A percentile compares a stretch with the other conserved stretches of the same genome.
phyloP scores from a whole-genome alignment of 2,888 invertebrate species.

The Drosophila phalerata region DNA sequence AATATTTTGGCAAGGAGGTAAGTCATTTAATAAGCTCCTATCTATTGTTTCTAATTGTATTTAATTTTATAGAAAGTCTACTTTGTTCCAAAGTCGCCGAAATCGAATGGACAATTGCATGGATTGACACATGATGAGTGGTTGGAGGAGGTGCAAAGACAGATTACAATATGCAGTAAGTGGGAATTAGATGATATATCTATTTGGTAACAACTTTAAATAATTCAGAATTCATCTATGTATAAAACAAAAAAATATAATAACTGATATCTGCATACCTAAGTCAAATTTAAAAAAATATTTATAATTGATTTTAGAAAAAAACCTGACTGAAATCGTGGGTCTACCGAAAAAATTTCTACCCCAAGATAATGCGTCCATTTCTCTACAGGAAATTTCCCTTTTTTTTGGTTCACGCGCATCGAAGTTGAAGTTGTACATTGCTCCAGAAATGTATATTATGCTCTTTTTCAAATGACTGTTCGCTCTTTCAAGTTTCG shows the following conservation, averaged over 20 bases:
- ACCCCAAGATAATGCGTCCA: slow-evolving; percentile 3
- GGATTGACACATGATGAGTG: slow-evolving; percentile 87
- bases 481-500: slow-evolving; percentile 22
- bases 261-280: too few relatives aligned
- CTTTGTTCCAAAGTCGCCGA: slow-evolving; percentile 81
- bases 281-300: too few relatives aligned
- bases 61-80: slow-evolving; percentile 77
- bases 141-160: slow-evolving; percentile 88
- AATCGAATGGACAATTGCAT: slow-evolving; percentile 82
- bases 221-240: too few relatives aligned
- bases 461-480: not conserved
- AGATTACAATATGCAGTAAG: slow-evolving; percentile 89
- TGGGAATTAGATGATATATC: slow-evolving; percentile 46
- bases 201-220: not conserved
- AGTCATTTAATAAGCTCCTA: not conserved
- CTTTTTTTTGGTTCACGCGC: slow-evolving; percentile 17
- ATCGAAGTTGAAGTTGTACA: slow-evolving; percentile 49
- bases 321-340: not conserved
- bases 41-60: not conserved
- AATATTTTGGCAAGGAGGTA: slow-evolving; percentile 83
- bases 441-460: slow-evolving; percentile 22
- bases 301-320: not conserved
- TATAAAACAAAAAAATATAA: too few relatives aligned
- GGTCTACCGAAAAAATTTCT: not conserved
- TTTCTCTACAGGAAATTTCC: not conserved